Conservation (phyloP, 2,797 vertebrate species). For the Heterohyrax brucei region DNA sequence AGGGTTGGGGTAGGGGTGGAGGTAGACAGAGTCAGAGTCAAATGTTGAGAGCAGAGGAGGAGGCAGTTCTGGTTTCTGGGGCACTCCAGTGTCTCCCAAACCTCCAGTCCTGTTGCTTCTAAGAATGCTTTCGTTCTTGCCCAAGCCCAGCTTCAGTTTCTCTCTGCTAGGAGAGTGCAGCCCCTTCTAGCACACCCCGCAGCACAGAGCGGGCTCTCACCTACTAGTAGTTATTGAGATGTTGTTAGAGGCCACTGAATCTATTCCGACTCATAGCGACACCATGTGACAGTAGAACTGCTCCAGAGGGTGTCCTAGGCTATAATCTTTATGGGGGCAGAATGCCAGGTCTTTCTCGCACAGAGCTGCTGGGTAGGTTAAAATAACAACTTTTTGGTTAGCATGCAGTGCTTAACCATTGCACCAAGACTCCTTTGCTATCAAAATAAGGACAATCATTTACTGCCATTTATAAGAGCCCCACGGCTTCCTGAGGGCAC, state of each 20-base stretch:
- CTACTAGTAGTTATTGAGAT: background rate
- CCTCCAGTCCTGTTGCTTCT: background rate
- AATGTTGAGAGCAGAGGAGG: background rate
- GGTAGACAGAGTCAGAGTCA: fast-evolving
- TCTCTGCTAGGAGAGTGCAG: background rate
- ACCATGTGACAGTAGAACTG: background rate
- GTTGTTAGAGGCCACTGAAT: background rate
- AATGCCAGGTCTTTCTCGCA: background rate
- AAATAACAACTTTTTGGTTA: background rate
- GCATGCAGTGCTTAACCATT: background rate
- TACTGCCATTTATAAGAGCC: background rate
- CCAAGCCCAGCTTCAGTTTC: background rate
- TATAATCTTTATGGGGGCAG: background rate
- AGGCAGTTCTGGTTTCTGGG: background rate
- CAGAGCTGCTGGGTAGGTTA: background rate
- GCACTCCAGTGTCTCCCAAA: background rate
- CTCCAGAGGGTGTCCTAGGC: background rate
- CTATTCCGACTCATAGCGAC: background rate
- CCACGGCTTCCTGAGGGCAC: background rate
- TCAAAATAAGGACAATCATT: background rate
- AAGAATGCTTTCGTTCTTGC: background rate
- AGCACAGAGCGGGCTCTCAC: background rate
- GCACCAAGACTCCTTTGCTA: background rate
- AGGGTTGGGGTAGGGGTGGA: background rate
- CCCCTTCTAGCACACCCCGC: background rate